phyloP scores from a whole-genome alignment of 2,888 invertebrate species.

The Dugesia japonica region DNA sequence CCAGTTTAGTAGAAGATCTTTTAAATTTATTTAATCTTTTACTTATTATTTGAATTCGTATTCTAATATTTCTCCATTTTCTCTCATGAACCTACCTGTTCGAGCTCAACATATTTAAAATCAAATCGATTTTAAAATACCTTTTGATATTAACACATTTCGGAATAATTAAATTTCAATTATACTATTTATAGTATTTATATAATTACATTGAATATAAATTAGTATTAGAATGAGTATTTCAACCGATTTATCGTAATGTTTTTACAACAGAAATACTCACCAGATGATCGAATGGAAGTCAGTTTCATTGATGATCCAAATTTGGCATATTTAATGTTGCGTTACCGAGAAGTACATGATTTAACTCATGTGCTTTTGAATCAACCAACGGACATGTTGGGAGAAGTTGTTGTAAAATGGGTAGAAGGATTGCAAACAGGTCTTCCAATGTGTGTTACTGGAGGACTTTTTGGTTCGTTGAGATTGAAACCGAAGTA shows the following conservation, averaged over 20 bases:
- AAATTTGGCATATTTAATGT: conserved; percentile 83
- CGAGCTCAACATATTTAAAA: too few relatives aligned
- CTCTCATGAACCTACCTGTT: too few relatives aligned
- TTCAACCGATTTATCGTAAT: background rate
- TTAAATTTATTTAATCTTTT: too few relatives aligned
- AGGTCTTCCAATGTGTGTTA: conserved; percentile 80
- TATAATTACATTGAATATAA: too few relatives aligned
- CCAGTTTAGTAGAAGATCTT: too few relatives aligned
- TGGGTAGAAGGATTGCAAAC: conserved; percentile 94
- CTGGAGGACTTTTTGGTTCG: conserved; percentile 79
- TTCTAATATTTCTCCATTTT: too few relatives aligned
- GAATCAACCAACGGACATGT: conserved; percentile 59
- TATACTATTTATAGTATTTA: too few relatives aligned
- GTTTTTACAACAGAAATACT: conserved; percentile 59
- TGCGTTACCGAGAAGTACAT: conserved; percentile 86
- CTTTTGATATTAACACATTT: too few relatives aligned
- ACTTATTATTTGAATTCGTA: too few relatives aligned
- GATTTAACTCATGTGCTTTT: conserved; percentile 72
- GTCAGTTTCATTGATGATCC: conserved; percentile 78
- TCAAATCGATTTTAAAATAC: too few relatives aligned
- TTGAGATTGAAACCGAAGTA: conserved; percentile 66
- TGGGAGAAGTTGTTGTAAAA: conserved; percentile 72
- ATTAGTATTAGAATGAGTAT: background rate
- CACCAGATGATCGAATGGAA: conserved; percentile 72
- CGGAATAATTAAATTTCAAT: too few relatives aligned